Evolutionary conservation across 2,113 vertebrate genomes (phyloP).

Genomic region (Myxocyprinus asiaticus): DNA sequence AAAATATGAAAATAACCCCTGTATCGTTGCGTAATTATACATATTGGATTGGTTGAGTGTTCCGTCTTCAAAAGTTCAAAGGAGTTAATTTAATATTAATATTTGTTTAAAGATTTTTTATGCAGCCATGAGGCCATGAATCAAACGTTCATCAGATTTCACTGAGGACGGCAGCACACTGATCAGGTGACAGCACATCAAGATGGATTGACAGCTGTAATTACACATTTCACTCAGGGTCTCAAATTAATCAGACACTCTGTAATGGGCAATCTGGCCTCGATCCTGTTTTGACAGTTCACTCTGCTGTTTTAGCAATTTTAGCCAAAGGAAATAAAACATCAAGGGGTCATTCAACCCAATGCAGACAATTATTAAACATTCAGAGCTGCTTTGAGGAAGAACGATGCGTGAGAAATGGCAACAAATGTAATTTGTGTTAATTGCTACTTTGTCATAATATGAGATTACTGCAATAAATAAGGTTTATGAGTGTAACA

Average conservation of each 20-base stretch:
- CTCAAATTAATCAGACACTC: constrained; percentile 53
- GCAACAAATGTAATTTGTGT: constrained; percentile 45
- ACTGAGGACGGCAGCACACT: constrained; percentile 25
- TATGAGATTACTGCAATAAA: constrained; percentile 35
- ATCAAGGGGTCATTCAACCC: constrained; percentile 31
- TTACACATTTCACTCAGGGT: constrained; percentile 55
- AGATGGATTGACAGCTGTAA: constrained; percentile 59
- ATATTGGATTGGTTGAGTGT: not conserved
- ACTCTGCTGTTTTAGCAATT: constrained; percentile 40
- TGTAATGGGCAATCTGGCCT: constrained; percentile 44
- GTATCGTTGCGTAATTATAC: no score
- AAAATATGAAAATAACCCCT: no score
- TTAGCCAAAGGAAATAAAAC: not conserved
- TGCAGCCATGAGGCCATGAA: constrained; percentile 27
- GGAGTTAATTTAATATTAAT: not conserved
- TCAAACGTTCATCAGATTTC: constrained; percentile 40
- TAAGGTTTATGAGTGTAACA: not conserved
- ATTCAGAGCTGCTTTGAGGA: constrained; percentile 2
- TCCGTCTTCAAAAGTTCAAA: not conserved
- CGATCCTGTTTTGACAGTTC: constrained; percentile 47
- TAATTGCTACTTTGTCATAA: constrained; percentile 46
- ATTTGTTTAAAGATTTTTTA: constrained; percentile 31
- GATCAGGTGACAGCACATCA: constrained; percentile 41
- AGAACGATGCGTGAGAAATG: constrained; percentile 4
- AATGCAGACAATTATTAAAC: constrained; percentile 45